Evolutionary conservation across 2,113 vertebrate species (phyloP).

Genomic region (Anthoscopus minutus): DNA sequence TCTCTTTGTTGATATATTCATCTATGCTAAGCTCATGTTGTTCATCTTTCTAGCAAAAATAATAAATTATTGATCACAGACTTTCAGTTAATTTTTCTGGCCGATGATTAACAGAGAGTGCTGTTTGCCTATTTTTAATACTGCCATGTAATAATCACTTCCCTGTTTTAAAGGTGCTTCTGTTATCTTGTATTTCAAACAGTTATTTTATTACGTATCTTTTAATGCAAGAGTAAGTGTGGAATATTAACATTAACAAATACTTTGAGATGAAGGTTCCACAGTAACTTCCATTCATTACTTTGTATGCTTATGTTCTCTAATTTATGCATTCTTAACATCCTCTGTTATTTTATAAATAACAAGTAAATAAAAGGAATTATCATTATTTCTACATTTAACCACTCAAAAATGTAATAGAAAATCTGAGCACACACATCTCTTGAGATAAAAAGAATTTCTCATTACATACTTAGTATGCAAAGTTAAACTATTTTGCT

Average conservation of each 20-base stretch:
- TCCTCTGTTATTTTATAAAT: neutral
- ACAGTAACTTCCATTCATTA: neutral
- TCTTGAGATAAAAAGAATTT: neutral
- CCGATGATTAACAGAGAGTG: neutral
- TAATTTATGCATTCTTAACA: neutral
- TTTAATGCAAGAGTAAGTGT: neutral
- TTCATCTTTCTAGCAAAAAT: neutral
- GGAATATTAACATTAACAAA: neutral
- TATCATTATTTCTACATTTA: neutral
- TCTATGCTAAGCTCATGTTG: neutral
- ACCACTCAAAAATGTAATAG: neutral
- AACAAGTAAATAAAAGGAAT: neutral
- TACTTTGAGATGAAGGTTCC: neutral
- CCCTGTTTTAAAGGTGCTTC: neutral
- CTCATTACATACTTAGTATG: neutral
- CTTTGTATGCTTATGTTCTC: neutral
- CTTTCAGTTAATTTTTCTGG: neutral
- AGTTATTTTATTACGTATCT: neutral
- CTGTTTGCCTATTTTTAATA: neutral
- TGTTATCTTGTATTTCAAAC: neutral
- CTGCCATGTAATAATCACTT: neutral
- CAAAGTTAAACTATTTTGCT: neutral
- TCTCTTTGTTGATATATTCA: neutral
- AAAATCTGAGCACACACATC: neutral
- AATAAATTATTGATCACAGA: neutral